These are phyloP conservation scores for Aphrocallistes beatrix DNA, from an alignment of 37 sponge, comb jelly and placozoan genomes.

Conservation along the genomic window DNA sequence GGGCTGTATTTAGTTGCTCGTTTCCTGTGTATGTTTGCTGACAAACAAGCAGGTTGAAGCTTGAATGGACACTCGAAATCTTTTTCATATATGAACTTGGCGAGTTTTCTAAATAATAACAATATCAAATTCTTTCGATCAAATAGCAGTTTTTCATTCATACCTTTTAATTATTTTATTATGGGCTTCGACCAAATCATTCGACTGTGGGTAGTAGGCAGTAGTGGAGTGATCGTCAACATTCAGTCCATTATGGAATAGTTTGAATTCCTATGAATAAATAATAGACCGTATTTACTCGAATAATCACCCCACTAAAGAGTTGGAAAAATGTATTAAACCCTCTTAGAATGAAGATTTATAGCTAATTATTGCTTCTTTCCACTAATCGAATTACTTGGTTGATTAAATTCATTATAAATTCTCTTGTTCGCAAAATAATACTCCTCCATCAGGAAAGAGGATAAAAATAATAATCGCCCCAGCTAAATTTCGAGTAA, in stretches of 20 bases:
- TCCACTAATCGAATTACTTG: no score
- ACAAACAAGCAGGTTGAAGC: conserved; percentile 17
- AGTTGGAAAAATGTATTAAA: no score
- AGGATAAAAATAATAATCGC: no score
- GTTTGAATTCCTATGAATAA: conserved; percentile 2
- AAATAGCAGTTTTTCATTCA: neutral
- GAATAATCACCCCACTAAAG: no score
- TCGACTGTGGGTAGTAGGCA: conserved; percentile 1
- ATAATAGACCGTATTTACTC: neutral
- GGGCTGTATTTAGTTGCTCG: conserved; percentile 9
- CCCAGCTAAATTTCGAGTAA: no score
- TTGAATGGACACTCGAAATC: neutral
- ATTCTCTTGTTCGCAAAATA: no score
- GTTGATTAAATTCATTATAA: no score
- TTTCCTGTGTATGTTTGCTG: conserved; percentile 6
- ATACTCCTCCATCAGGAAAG: no score
- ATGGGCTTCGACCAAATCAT: neutral
- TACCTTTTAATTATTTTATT: conserved; percentile 15
- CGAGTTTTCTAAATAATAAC: neutral
- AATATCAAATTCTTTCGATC: neutral
- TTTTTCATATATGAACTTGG: neutral
- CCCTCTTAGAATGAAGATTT: no score
- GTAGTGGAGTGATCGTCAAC: neutral
- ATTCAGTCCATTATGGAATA: neutral
- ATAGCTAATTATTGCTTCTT: no score